A percentile compares a stretch with the other conserved stretches of the same genome.
Evolutionary conservation across 2,888 invertebrate species (phyloP).

Genomic region (Vandiemenella viatica): DNA sequence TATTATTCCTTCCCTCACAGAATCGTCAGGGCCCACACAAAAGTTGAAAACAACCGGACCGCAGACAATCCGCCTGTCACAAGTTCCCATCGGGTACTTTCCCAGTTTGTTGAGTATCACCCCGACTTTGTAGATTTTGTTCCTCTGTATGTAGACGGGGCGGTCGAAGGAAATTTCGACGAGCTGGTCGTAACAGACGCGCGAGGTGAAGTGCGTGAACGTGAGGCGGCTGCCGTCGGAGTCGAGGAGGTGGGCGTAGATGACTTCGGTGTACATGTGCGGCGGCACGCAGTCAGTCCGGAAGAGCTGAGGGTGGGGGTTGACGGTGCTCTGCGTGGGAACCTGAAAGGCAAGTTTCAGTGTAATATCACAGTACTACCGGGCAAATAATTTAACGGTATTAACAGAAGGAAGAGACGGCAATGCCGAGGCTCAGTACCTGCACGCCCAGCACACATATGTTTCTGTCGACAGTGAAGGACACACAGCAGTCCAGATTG

Average conservation of each 20-base stretch:
- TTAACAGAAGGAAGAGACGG: neutral
- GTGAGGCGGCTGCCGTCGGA: constrained; percentile 64
- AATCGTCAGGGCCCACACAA: constrained; percentile 54
- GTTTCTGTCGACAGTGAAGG: constrained; percentile 66
- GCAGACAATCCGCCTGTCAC: constrained; percentile 47
- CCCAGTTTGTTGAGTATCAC: constrained; percentile 70
- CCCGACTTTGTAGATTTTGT: constrained; percentile 65
- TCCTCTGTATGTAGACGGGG: constrained; percentile 59
- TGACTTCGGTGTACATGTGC: constrained; percentile 63
- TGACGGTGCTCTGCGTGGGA: constrained; percentile 44
- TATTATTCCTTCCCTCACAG: constrained; percentile 60
- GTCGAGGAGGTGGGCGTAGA: constrained; percentile 68
- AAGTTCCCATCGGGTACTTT: constrained; percentile 65
- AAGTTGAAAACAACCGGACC: constrained; percentile 63
- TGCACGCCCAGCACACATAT: constrained; percentile 60
- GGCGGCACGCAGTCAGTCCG: constrained; percentile 11
- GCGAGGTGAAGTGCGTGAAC: constrained; percentile 66
- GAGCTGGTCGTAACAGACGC: constrained; percentile 55
- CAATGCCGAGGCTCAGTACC: constrained; percentile 28
- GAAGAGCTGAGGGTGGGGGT: neutral
- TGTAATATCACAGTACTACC: neutral
- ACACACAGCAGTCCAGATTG: constrained; percentile 60
- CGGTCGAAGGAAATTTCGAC: constrained; percentile 69
- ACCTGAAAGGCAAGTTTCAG: constrained; percentile 39
- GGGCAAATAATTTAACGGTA: neutral